Conservation (phyloP, 2,797 vertebrate genomes). For the Simalia tracyae region DNA sequence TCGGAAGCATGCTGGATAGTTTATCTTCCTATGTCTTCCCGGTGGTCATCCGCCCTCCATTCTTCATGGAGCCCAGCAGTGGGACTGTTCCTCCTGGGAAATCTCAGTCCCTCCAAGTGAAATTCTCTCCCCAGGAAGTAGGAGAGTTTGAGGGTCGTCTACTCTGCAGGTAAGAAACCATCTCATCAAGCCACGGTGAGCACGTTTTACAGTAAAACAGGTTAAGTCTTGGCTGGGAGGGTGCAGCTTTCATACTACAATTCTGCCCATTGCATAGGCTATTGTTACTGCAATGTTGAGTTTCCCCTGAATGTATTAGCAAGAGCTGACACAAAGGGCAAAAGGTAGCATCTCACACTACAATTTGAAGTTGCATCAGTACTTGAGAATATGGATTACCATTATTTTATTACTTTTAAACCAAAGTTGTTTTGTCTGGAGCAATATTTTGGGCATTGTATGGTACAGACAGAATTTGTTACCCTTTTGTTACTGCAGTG, state of each 20-base stretch:
- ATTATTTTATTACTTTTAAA: not conserved
- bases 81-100: constrained; percentile 75
- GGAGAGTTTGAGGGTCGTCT: constrained; percentile 79
- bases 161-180: constrained; percentile 82
- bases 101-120: constrained; percentile 74
- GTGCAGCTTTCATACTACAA: too few species aligned
- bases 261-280: not conserved
- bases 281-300: not conserved
- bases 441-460: not conserved
- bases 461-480: not conserved
- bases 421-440: not conserved
- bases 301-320: not conserved
- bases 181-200: too few species aligned
- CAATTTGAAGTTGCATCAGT: too few species aligned
- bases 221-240: not conserved
- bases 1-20: constrained; percentile 56
- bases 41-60: constrained; percentile 34
- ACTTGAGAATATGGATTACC: not conserved
- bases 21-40: constrained; percentile 48
- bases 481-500: not conserved
- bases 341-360: not conserved
- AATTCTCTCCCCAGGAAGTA: constrained; percentile 80
- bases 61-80: constrained; percentile 78
- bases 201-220: not conserved
- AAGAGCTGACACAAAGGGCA: not conserved